phyloP scores from a whole-genome alignment of 2,113 vertebrate species.

The Xyrauchen texanus region DNA sequence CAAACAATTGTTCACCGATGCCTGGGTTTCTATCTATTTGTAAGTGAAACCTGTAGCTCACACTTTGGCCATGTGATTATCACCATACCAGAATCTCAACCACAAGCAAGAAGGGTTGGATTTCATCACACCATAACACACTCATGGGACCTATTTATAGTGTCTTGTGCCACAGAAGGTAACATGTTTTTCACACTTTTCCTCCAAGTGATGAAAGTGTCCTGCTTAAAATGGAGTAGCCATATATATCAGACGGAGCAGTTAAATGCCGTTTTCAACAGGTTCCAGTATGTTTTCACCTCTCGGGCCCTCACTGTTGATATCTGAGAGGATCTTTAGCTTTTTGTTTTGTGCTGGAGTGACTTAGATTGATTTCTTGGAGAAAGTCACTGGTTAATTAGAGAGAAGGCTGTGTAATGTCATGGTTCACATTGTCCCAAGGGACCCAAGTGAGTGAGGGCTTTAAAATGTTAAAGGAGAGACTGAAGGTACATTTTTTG shows the following conservation, averaged over 20 bases:
- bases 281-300: constrained; percentile 55
- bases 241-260: constrained; percentile 46
- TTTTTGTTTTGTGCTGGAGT: constrained; percentile 56
- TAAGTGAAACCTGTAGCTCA: constrained; percentile 55
- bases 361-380: constrained; percentile 56
- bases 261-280: constrained; percentile 70
- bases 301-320: constrained; percentile 63
- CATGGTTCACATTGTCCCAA: constrained; percentile 37
- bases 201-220: constrained; percentile 74
- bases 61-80: constrained; percentile 31
- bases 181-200: constrained; percentile 63
- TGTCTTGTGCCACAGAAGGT: constrained; percentile 55
- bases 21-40: neutral
- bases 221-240: constrained; percentile 65
- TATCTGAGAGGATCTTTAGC: constrained; percentile 59
- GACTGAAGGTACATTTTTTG: neutral
- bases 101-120: constrained; percentile 54
- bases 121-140: constrained; percentile 57
- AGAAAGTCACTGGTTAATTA: constrained; percentile 58
- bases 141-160: constrained; percentile 70
- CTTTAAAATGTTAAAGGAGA: constrained; percentile 18
- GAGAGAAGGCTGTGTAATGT: constrained; percentile 55
- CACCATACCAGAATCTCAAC: constrained; percentile 27
- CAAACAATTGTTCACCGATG: neutral
- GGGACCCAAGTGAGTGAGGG: constrained; percentile 28